A percentile compares a stretch with the other conserved stretches of the same genome.
These are phyloP conservation scores for Hymenopus coronatus DNA, from an alignment of 2,888 invertebrate genomes.

Conservation along the genomic window DNA sequence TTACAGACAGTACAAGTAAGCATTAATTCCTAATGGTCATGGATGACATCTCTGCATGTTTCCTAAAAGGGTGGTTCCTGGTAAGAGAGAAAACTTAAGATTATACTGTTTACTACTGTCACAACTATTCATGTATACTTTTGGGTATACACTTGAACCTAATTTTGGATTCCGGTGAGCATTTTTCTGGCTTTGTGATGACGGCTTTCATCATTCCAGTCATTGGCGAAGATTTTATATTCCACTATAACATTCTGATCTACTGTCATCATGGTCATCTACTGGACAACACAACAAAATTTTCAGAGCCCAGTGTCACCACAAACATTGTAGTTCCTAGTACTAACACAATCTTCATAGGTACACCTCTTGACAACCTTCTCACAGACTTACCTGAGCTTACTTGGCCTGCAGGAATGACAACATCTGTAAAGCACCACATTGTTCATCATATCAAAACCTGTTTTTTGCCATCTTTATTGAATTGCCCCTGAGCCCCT, in stretches of 20 bases:
- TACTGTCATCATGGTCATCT: conserved; percentile 38
- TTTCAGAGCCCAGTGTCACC: not conserved
- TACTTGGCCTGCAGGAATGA: not conserved
- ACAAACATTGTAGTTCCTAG: not conserved
- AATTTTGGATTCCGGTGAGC: too few relatives aligned
- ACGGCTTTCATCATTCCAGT: too few relatives aligned
- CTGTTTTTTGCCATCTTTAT: conserved; percentile 26
- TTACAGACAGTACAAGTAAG: not conserved
- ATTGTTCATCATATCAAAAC: conserved; percentile 39
- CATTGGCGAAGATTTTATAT: conserved; percentile 42
- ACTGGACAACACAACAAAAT: conserved; percentile 31
- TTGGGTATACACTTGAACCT: conserved; percentile 30
- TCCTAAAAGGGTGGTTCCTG: conserved; percentile 38
- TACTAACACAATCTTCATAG: not conserved
- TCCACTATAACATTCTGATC: conserved; percentile 40
- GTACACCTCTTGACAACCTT: not conserved
- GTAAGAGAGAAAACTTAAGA: too few relatives aligned
- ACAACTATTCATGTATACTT: conserved; percentile 37
- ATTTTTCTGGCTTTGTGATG: conserved; percentile 39
- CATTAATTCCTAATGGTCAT: conserved; percentile 34
- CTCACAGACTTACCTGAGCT: conserved; percentile 14
- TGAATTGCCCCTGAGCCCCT: conserved; percentile 37
- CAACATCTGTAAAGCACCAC: conserved; percentile 5
- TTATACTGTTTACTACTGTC: too few relatives aligned
- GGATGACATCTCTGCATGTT: conserved; percentile 36